Evolutionary conservation across 1,140 invertebrate species (phyloP), one percentile per base, ranked within the genome.

Genomic region (Bombus superbus): DNA sequence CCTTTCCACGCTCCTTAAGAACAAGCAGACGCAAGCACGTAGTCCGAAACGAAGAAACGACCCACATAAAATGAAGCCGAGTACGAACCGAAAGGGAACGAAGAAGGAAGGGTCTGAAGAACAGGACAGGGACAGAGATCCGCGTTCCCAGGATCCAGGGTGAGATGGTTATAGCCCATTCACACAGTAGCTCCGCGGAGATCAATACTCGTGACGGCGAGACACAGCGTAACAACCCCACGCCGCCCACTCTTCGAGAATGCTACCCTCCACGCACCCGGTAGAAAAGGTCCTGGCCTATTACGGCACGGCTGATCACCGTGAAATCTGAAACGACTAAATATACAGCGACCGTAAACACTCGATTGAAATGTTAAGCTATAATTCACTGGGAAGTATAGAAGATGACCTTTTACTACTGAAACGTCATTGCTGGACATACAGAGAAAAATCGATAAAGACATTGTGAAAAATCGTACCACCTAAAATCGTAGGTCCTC

Each of bases 171-270:
- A 85, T 86, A 89, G 74, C 78, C 86, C 91, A 93, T 93, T 93
- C 88, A 92, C 90, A 88, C 90, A 92, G 89, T 78, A 85, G 81
- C 88, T 86, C 77, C 47, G 64, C 35, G 85, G 73, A 81, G 92
- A 94, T 94, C 93, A 94, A 94, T 94, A 94, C 93, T 93, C 85
- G 90, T 86, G 92, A 92, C 88, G 88, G 84, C 91, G 88, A 89
- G 88, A 90, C 74, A 81, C 71, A 88, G 81, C 91, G 90, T 92
- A 89, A 91, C 88, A 91, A 87, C 87, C 78, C 83, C 81, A 57
- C 87, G 44, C 72, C 59, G 28, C 75, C 75, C 32, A 44, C n/a
- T 28, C 22, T 44, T 64, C 38, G 28, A 64, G 59, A 64, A 77
- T 62, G 28, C 59, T 53, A 76, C 25, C 53, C 25, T 25, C 35